Evolutionary conservation across 1,140 invertebrate genomes (phyloP).

Genomic region (Mylabris phalerata): DNA sequence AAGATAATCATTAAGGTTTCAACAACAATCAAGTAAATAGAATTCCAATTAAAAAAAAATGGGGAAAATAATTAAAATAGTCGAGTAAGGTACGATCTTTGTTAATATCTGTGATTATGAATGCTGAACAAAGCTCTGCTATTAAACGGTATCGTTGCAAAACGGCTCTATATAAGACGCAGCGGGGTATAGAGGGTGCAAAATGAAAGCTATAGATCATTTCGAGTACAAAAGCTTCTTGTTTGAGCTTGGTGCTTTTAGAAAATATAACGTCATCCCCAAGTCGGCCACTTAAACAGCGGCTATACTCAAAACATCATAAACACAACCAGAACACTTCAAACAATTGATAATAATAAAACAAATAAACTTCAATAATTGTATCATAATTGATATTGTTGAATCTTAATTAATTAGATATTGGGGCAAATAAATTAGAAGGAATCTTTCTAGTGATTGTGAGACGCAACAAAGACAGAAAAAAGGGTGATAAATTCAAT

Average conservation of each 20-base stretch:
- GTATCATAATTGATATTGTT: not conserved
- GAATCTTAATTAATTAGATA: not conserved
- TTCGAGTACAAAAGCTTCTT: slow-evolving; percentile 27
- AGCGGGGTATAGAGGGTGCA: slow-evolving; percentile 13
- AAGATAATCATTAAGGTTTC: not conserved
- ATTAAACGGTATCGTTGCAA: not conserved
- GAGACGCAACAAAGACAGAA: not conserved
- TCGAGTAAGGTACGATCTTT: not conserved
- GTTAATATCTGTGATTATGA: not conserved
- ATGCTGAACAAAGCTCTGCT: slow-evolving; percentile 1
- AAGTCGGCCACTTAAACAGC: slow-evolving; percentile 16
- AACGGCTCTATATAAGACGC: slow-evolving; percentile 9
- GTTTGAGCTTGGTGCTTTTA: slow-evolving; percentile 20
- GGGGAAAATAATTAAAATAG: too few species aligned
- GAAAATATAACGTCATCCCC: slow-evolving; percentile 3
- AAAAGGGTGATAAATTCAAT: not conserved
- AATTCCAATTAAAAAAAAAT: too few species aligned
- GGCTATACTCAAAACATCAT: too few species aligned
- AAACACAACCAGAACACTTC: too few species aligned
- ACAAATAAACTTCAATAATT: not conserved
- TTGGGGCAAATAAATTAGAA: not conserved
- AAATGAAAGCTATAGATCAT: slow-evolving; percentile 35
- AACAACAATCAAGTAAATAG: not conserved
- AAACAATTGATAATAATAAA: not conserved
- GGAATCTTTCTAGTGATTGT: not conserved